phyloP scores from a whole-genome alignment of 2,113 vertebrate genomes.

The Uria aalge region DNA sequence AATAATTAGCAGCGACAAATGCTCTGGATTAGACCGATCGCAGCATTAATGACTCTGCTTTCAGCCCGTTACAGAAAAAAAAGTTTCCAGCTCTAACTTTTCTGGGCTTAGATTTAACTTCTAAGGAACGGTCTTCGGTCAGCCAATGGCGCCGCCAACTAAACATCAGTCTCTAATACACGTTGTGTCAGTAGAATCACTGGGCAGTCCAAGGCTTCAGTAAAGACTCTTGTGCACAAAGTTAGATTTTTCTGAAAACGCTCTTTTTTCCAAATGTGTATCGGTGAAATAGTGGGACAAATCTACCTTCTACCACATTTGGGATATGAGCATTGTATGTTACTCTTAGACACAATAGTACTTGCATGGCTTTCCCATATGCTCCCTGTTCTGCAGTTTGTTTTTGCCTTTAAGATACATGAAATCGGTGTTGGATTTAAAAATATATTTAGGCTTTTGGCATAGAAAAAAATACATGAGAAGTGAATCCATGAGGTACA shows the following conservation, averaged over 20 bases:
- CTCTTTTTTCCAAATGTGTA: background rate
- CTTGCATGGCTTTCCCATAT: background rate
- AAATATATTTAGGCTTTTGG: background rate
- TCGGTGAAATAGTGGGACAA: background rate
- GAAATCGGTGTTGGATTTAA: background rate
- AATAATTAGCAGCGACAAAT: constrained; percentile 98
- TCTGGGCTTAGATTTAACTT: background rate
- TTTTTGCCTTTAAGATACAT: background rate
- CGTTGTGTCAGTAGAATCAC: fast-evolving
- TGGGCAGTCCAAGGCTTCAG: background rate
- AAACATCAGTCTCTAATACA: background rate
- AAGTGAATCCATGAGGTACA: background rate
- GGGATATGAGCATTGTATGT: background rate
- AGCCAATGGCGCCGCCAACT: background rate
- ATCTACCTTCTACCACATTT: background rate
- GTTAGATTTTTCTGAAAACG: background rate
- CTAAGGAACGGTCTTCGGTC: background rate
- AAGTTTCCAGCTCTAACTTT: constrained; percentile 16
- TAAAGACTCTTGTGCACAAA: background rate
- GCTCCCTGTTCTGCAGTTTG: background rate
- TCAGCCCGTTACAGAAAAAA: constrained; percentile 9
- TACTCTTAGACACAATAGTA: background rate
- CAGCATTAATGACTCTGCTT: constrained; percentile 68
- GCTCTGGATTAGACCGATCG: constrained; percentile 81
- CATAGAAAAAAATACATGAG: background rate